Percentiles rank a stretch among this genome's conserved stretches.
These are phyloP conservation scores for Epiblema foenella DNA, from an alignment of 2,888 invertebrate species.

Conservation along the genomic window DNA sequence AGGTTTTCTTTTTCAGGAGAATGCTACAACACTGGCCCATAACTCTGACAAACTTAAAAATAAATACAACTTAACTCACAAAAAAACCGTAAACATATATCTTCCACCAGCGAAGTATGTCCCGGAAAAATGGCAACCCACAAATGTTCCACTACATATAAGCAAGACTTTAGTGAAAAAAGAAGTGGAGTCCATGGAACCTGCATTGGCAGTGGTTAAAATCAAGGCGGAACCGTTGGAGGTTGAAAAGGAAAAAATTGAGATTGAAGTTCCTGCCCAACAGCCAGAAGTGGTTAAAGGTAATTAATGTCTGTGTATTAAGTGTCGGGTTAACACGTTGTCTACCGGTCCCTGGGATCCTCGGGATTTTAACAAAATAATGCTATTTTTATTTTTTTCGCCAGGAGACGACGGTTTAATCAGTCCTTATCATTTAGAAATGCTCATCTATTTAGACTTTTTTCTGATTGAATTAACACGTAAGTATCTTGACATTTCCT, in stretches of 20 bases:
- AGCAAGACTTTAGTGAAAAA: constrained; percentile 16
- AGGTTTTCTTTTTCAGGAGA: constrained; percentile 44
- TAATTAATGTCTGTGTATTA: too few relatives aligned
- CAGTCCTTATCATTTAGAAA: too few relatives aligned
- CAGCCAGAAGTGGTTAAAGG: constrained; percentile 16
- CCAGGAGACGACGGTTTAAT: too few relatives aligned
- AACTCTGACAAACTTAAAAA: constrained; percentile 28
- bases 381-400: too few relatives aligned
- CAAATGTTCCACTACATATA: not conserved
- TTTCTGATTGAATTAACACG: too few relatives aligned
- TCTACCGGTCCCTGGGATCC: too few relatives aligned
- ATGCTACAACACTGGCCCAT: constrained; percentile 26
- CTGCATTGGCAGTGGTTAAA: constrained; percentile 39
- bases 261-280: constrained; percentile 20
- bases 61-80: constrained; percentile 22
- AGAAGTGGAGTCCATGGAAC: constrained; percentile 29
- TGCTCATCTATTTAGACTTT: too few relatives aligned
- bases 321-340: too few relatives aligned
- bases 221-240: constrained; percentile 38
- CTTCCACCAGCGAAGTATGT: constrained; percentile 33
- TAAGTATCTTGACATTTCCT: too few relatives aligned
- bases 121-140: constrained; percentile 16
- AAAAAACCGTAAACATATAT: constrained; percentile 35
- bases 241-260: constrained; percentile 21
- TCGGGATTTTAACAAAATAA: too few relatives aligned